Conservation (phyloP, 2,113 vertebrate species). For the Scalopus aquaticus region DNA sequence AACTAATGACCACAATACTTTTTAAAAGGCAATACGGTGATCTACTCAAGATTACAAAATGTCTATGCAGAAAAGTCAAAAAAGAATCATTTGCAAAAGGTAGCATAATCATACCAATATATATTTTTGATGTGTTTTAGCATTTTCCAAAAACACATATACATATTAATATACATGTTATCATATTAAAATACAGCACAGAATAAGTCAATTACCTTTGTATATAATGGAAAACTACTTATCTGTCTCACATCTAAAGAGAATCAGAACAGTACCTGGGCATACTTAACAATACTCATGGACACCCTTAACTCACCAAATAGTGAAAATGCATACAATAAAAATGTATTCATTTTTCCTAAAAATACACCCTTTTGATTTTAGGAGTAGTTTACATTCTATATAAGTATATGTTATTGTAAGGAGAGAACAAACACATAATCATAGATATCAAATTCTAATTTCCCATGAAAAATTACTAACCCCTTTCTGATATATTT, state of each 20-base stretch:
- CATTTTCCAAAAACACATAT: neutral
- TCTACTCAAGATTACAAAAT: neutral
- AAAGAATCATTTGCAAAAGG: neutral
- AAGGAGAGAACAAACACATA: neutral
- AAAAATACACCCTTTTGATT: neutral
- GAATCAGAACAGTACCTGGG: neutral
- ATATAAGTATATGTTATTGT: neutral
- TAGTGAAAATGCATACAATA: neutral
- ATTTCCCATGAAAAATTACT: conserved; percentile 3
- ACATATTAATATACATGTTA: neutral
- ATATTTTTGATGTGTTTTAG: neutral
- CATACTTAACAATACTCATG: neutral
- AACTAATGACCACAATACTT: neutral
- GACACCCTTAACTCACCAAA: neutral
- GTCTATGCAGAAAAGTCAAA: neutral
- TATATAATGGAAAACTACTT: neutral
- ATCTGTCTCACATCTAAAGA: neutral
- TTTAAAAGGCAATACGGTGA: neutral
- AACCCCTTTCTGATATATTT: neutral
- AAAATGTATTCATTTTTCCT: neutral
- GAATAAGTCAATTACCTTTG: neutral
- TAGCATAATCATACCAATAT: neutral
- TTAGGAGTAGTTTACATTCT: conserved; percentile 13
- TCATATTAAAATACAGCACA: neutral
- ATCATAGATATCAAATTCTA: conserved; percentile 17